A percentile compares a stretch with the other conserved stretches of the same genome.
Conservation (phyloP, 2,797 vertebrate genomes). For the Yasuhikotakia modesta region DNA sequence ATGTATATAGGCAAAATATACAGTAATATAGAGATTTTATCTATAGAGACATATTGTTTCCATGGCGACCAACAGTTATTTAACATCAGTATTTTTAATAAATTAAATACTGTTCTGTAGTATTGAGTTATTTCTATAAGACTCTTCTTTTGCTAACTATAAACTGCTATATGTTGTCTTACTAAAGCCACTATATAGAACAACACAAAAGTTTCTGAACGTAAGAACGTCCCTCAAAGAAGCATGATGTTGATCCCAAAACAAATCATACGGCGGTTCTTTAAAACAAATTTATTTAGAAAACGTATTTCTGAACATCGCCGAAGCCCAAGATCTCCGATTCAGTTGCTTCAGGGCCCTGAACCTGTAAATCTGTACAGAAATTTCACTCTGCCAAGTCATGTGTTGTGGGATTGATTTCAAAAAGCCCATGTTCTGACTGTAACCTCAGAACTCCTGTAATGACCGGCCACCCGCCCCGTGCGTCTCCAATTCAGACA, state of each 20-base stretch:
- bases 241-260: neutral
- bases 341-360: constrained; percentile 44
- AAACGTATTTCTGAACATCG: neutral
- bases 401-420: constrained; percentile 83
- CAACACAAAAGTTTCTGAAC: too few relatives aligned
- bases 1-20: neutral
- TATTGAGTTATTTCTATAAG: too few relatives aligned
- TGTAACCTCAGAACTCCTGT: constrained; percentile 77
- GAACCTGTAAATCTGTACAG: constrained; percentile 74
- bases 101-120: too few relatives aligned
- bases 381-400: constrained; percentile 79
- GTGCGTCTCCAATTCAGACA: constrained; percentile 76
- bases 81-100: too few relatives aligned
- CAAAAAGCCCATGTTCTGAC: constrained; percentile 72
- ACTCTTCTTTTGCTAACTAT: too few relatives aligned
- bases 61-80: too few relatives aligned
- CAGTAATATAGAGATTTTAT: too few relatives aligned
- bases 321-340: constrained; percentile 9
- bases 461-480: constrained; percentile 71
- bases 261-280: neutral
- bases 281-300: neutral
- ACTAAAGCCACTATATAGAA: neutral
- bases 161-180: too few relatives aligned
- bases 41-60: too few relatives aligned
- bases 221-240: neutral